Conservation (phyloP, 30 jellyfish, hydroid and myxozoan species). For the Catostylus mosaicus region DNA sequence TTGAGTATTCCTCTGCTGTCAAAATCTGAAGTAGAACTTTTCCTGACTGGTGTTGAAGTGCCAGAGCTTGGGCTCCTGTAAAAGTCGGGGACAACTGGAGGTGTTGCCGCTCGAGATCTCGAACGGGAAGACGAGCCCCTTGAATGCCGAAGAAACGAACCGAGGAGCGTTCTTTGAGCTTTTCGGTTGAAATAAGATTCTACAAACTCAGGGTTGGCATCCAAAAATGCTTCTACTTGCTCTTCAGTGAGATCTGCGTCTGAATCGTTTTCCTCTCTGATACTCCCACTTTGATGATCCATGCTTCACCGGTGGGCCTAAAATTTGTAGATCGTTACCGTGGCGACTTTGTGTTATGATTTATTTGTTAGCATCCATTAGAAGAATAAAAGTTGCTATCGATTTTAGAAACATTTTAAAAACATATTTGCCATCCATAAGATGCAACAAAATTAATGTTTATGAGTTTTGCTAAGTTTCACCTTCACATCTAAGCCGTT, state of each 20-base stretch:
- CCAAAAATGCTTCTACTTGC: slow-evolving; percentile 93
- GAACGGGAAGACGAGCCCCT: slow-evolving; percentile 58
- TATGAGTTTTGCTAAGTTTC: background rate
- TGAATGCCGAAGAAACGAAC: slow-evolving; percentile 71
- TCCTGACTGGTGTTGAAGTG: slow-evolving; percentile 85
- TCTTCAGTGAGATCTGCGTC: slow-evolving; percentile 72
- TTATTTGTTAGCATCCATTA: background rate
- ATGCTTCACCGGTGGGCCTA: slow-evolving; percentile 31
- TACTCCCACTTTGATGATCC: slow-evolving; percentile 51
- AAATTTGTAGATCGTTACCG: background rate
- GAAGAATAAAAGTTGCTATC: background rate
- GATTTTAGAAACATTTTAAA: background rate
- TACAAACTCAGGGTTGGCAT: slow-evolving; percentile 89
- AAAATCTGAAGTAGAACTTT: slow-evolving; percentile 84
- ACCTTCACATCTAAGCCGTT: slow-evolving; percentile 4
- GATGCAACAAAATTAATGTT: background rate
- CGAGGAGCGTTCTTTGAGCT: slow-evolving; percentile 81
- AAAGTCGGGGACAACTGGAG: slow-evolving; percentile 71
- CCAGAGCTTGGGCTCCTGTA: slow-evolving; percentile 72
- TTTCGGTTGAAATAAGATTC: slow-evolving; percentile 87
- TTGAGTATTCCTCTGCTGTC: slow-evolving; percentile 81
- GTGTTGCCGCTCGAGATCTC: slow-evolving; percentile 87
- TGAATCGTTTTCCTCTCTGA: slow-evolving; percentile 35
- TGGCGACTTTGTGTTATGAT: background rate
- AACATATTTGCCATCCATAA: background rate